These are phyloP conservation scores for Deroplatys truncata DNA, from an alignment of 2,888 invertebrate species.

Conservation along the genomic window DNA sequence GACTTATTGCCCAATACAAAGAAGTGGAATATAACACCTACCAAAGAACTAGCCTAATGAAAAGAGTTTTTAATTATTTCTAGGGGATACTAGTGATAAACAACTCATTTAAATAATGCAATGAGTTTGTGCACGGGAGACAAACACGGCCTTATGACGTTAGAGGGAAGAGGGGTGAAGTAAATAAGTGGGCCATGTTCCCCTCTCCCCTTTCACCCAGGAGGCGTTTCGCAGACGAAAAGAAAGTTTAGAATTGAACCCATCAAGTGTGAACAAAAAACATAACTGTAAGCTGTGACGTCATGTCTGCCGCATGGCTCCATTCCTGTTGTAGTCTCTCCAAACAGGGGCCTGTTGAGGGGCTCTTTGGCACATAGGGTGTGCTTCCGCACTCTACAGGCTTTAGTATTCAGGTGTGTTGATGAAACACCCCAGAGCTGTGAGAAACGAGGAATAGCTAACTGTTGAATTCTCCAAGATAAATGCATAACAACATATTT, in stretches of 20 bases:
- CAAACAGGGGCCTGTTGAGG: background rate
- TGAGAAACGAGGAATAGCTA: too few relatives aligned
- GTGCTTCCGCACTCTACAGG: too few relatives aligned
- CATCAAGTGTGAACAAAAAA: background rate
- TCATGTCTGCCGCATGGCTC: background rate
- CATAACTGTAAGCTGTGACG: background rate
- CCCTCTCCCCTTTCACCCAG: background rate
- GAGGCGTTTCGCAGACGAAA: background rate
- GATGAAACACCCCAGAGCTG: too few relatives aligned
- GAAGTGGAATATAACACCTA: too few relatives aligned
- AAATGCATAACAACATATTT: too few relatives aligned
- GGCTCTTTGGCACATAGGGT: background rate
- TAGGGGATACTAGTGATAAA: too few relatives aligned
- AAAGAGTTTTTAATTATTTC: too few relatives aligned
- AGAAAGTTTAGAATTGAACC: background rate
- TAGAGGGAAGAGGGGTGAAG: background rate
- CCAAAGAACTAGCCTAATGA: too few relatives aligned
- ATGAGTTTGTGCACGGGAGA: background rate
- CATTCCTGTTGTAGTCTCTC: background rate
- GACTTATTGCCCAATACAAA: too few relatives aligned
- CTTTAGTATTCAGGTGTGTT: too few relatives aligned
- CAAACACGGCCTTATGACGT: background rate
- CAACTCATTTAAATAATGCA: too few relatives aligned
- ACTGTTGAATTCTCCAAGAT: too few relatives aligned
- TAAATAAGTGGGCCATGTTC: background rate